Evolutionary conservation across 2,888 invertebrate genomes (phyloP).

Genomic region (Dyspetes luteomarginatus): DNA sequence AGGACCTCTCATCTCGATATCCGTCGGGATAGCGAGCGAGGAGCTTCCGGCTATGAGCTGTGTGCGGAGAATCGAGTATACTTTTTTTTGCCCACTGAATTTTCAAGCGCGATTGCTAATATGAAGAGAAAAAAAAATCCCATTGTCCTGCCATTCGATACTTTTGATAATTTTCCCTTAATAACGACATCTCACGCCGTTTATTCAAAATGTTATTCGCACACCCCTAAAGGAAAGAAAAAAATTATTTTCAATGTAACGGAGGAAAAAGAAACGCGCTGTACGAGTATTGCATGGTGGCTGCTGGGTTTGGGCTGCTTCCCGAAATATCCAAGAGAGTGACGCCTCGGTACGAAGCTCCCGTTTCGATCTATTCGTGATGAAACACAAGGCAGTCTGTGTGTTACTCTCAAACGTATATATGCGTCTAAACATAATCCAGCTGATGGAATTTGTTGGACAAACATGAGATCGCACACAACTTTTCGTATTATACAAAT

Average conservation of each 20-base stretch:
- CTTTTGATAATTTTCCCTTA: too few species aligned
- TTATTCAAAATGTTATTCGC: too few species aligned
- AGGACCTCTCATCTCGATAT: too few species aligned
- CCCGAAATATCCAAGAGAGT: slow-evolving; percentile 35
- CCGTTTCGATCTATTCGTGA: slow-evolving; percentile 27
- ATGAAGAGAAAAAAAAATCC: too few species aligned
- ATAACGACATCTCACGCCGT: too few species aligned
- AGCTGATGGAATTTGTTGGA: slow-evolving; percentile 12
- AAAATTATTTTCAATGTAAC: too few species aligned
- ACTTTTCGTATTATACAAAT: slow-evolving; percentile 6
- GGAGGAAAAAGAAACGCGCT: background rate
- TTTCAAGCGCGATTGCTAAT: background rate
- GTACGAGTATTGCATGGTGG: background rate
- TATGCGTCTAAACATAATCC: slow-evolving; percentile 19
- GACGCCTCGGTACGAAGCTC: slow-evolving; percentile 14
- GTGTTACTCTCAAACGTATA: slow-evolving; percentile 8
- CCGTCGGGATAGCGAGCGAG: too few species aligned
- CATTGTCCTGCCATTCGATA: too few species aligned
- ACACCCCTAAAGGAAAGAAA: too few species aligned
- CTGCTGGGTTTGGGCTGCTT: background rate
- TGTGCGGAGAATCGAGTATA: slow-evolving; percentile 23
- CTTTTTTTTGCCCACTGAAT: slow-evolving; percentile 18
- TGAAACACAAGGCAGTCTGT: slow-evolving; percentile 25
- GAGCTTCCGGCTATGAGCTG: slow-evolving; percentile 32
- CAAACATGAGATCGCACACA: slow-evolving; percentile 28